Conservation (phyloP, 2,113 vertebrate species). For the Lepisosteus osseus region DNA sequence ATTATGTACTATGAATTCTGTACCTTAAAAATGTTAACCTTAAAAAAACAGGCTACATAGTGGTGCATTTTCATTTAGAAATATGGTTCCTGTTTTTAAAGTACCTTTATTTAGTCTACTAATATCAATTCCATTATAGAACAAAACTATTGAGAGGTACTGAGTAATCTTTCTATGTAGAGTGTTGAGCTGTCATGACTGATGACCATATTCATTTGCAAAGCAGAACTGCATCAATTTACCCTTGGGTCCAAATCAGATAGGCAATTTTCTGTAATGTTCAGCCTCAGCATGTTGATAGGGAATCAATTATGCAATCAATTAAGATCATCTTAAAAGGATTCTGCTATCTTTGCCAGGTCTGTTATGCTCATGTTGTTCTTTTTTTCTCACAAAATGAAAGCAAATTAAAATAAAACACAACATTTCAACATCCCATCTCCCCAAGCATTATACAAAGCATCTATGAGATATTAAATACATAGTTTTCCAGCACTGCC, state of each 20-base stretch:
- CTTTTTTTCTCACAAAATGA: too few species aligned
- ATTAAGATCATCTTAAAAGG: neutral
- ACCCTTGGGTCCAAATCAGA: neutral
- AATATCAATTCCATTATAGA: too few species aligned
- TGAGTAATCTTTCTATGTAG: neutral
- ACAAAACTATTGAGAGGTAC: neutral
- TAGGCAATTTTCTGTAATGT: neutral
- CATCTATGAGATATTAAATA: too few species aligned
- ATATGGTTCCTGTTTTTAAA: neutral
- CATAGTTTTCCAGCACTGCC: too few species aligned
- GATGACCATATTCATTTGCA: neutral
- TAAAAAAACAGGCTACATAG: too few species aligned
- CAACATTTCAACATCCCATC: too few species aligned
- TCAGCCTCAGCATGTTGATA: neutral
- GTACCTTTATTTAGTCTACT: neutral
- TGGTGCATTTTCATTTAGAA: too few species aligned
- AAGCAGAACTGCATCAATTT: neutral
- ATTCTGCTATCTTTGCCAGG: neutral
- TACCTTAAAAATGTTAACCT: too few species aligned
- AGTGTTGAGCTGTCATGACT: neutral
- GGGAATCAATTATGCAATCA: neutral
- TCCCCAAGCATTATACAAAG: too few species aligned
- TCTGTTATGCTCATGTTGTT: neutral
- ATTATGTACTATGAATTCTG: too few species aligned
- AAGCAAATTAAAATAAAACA: too few species aligned